Percentiles rank a stretch among this genome's conserved stretches.
These are phyloP conservation scores for Petrocephalus zakoni DNA, from an alignment of 2,113 vertebrate genomes.

Conservation along the genomic window DNA sequence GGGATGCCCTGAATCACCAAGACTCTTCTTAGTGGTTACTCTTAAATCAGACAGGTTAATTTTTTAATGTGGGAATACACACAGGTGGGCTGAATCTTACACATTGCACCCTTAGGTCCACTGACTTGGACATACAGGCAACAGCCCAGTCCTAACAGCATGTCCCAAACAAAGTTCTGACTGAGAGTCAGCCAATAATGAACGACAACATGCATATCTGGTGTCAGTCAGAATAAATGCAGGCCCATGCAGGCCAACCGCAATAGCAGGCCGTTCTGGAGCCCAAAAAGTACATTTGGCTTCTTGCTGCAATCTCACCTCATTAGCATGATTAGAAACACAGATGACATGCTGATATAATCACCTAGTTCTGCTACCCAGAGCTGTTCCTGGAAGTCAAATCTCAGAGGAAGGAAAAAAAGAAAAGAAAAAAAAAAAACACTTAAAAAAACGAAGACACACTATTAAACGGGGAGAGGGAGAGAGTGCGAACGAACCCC, in stretches of 20 bases:
- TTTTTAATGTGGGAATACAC: neutral
- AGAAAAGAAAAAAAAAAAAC: neutral
- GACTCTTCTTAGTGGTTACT: neutral
- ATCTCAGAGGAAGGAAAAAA: neutral
- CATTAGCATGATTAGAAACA: neutral
- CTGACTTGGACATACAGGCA: too few species aligned
- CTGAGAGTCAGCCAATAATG: too few species aligned
- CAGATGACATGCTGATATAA: neutral
- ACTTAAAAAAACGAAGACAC: neutral
- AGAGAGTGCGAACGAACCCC: too few species aligned
- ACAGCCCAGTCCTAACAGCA: too few species aligned
- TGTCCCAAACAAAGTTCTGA: too few species aligned
- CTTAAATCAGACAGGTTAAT: neutral
- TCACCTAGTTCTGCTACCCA: neutral
- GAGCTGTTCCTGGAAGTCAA: conserved; percentile 6
- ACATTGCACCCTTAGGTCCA: neutral
- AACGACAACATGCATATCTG: too few species aligned
- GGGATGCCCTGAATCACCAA: neutral
- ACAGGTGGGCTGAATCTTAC: neutral
- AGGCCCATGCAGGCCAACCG: neutral
- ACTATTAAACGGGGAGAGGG: neutral
- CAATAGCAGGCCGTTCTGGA: neutral
- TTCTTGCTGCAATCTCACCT: neutral
- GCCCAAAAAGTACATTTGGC: neutral
- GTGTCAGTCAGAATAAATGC: neutral